Base-by-base conservation (phyloP, 2,888 invertebrate species). In the Phalera bucephala region DNA sequence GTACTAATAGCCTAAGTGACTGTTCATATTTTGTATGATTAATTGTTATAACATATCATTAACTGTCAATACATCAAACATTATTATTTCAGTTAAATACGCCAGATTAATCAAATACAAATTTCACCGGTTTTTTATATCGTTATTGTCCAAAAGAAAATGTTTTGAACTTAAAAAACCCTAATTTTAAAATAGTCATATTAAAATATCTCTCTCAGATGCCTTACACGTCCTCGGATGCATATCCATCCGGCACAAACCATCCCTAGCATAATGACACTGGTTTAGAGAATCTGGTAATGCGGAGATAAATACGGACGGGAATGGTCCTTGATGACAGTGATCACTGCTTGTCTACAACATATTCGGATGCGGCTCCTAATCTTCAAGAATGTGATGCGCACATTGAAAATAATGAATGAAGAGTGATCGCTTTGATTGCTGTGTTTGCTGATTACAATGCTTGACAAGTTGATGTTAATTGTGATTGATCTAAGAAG, bases 281-380 rank as follows among this genome's bases (percentile, higher is more conserved):
- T 8, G 42, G 36, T 46, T 45, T 43, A 30, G 34, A 41, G 52
- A 42, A 43, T 31, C 44, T 41, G 45, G 45, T 57, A 47, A 58
- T 58, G 38, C 39, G 41, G 46, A 52, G 40, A 58, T 57, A 52
- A 57, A 57, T 57, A 54, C 43, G 21, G 44, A 37, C 21, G 27
- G 14, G 35, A 36, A 48, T 47, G 36, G 57, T 27, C 28, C 32
- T 47, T 45, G 53, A 37, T 33, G 57, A 54, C 54, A 52, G 19
- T 30, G 17, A 29, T 45, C 26, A 45, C 51, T 51, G 56, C 54
- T 23, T 38, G 51, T 30, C 27, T 27, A 13, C 8, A 14, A 14
- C 13, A 3, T 25, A n/a, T 27, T n/a, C 23, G 10, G 23, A 23
- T 11, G 9, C 2, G 7, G 21, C 9, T 9, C 2, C 5, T 11